Evolutionary conservation across 2,888 invertebrate genomes (phyloP).

Genomic region (Limulus polyphemus): DNA sequence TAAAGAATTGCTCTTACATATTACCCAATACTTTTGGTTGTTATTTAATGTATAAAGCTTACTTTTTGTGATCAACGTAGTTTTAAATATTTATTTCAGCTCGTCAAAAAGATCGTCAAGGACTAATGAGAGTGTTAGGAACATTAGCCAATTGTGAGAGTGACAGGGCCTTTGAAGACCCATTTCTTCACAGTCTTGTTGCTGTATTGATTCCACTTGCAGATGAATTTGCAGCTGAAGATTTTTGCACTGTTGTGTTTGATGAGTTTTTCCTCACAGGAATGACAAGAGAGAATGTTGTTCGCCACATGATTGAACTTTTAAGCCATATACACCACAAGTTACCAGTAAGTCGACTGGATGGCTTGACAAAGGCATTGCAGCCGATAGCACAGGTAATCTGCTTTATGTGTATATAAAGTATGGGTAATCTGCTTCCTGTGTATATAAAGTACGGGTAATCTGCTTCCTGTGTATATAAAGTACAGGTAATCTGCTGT

Average conservation of each 20-base stretch:
- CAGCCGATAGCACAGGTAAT: constrained; percentile 14
- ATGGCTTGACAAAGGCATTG: constrained; percentile 49
- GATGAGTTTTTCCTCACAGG: constrained; percentile 91
- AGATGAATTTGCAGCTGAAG: constrained; percentile 85
- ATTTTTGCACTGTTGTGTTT: constrained; percentile 87
- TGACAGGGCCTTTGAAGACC: constrained; percentile 86
- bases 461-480: too few species aligned
- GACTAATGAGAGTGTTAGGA: constrained; percentile 71
- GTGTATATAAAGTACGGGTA: too few species aligned
- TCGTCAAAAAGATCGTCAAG: constrained; percentile 62
- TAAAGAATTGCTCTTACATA: too few species aligned
- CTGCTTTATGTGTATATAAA: too few species aligned
- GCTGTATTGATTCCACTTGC: constrained; percentile 71
- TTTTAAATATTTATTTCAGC: constrained; percentile 38
- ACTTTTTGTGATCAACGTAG: too few species aligned
- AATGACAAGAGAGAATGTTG: constrained; percentile 75
- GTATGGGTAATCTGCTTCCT: too few species aligned
- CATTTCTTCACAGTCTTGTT: constrained; percentile 79
- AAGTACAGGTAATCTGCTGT: too few species aligned
- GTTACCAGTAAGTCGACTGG: constrained; percentile 61
- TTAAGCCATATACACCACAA: constrained; percentile 82
- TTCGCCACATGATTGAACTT: constrained; percentile 75
- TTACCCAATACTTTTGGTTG: too few species aligned
- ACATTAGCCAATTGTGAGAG: constrained; percentile 80
- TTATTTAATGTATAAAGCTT: too few species aligned